These are phyloP conservation scores for Muscicapa adusta DNA, from an alignment of 2,113 vertebrate genomes.

Conservation along the genomic window DNA sequence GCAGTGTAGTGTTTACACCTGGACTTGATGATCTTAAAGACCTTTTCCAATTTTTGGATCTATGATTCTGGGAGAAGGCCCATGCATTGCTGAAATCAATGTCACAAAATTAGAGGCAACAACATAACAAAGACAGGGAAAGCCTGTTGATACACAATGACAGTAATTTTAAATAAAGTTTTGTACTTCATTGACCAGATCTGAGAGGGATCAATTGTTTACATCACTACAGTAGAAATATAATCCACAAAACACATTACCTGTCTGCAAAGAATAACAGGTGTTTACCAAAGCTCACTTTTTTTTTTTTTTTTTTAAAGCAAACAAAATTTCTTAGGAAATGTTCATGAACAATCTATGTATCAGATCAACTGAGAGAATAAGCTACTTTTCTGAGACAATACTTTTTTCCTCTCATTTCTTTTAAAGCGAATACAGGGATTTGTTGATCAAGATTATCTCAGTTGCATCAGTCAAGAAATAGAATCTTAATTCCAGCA, in stretches of 20 bases:
- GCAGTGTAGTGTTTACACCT: background rate
- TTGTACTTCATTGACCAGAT: background rate
- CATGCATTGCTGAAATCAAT: background rate
- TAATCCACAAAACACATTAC: background rate
- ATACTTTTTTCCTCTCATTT: background rate
- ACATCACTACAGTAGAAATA: background rate
- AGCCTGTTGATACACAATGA: background rate
- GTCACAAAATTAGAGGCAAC: background rate
- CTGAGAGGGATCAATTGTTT: background rate
- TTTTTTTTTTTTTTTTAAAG: background rate
- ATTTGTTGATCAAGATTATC: background rate
- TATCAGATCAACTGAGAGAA: background rate
- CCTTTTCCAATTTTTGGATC: background rate
- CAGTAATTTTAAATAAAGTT: background rate
- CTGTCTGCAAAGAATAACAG: background rate
- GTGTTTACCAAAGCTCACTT: rapidly evolving
- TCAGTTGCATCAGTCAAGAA: background rate
- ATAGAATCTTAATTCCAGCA: background rate
- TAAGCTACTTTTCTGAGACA: background rate
- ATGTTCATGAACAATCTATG: background rate
- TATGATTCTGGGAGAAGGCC: background rate
- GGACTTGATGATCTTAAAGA: background rate
- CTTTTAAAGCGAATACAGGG: background rate
- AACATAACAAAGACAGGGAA: background rate
- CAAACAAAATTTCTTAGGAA: background rate